Evolutionary conservation across 2,113 vertebrate species (phyloP), one percentile per base, ranked within the genome.

Genomic region (Anas platyrhynchos): DNA sequence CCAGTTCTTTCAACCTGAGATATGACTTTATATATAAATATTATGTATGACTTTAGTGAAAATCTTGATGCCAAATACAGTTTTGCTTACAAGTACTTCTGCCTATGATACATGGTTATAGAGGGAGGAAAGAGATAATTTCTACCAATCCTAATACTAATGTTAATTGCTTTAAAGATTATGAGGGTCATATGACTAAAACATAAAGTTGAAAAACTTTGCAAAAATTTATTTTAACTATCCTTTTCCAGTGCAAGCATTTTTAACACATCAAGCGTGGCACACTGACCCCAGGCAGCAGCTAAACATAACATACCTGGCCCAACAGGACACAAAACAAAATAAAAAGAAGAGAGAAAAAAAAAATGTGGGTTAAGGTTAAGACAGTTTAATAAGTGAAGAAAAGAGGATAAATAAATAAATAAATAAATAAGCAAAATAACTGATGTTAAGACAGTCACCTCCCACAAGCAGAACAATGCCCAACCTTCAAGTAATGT

Each of bases 391-490:
- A 55, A 20, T 31, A 18, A 11, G 16, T 4, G 78, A 88, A 44
- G 4, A 5, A 78, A 91, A 71, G 16, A 71, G 18, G 17, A 71
- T 34, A 44, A 62, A 20, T 13, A 41, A 41, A 41, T 41, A 41
- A 41, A 41, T 17, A 31, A 29, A 62, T 27, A 32, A 9, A 9
- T 9, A 67, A 52, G 12, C 2, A 22, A 8, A 31, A 27, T 3
- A 1, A 46, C 1, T 46, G 16, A 69, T 21, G 31, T 50, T 34
- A 67, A 43, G 1, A 9, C 0, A 1, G 36, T 21, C 32, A 46
- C 4, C 5, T 63, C 25, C 18, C 25, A 62, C 34, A 71, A 25
- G 9, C 0, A 20, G 22, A 36, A 2, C 43, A 22, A 48, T 41
- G 17, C 8, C 43, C 44, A 62, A 11, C 5, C 15, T 67, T n/a